Evolutionary conservation across 2,888 invertebrate genomes (phyloP), one percentile per base, ranked within the genome.

Genomic region (Meloe dianella): DNA sequence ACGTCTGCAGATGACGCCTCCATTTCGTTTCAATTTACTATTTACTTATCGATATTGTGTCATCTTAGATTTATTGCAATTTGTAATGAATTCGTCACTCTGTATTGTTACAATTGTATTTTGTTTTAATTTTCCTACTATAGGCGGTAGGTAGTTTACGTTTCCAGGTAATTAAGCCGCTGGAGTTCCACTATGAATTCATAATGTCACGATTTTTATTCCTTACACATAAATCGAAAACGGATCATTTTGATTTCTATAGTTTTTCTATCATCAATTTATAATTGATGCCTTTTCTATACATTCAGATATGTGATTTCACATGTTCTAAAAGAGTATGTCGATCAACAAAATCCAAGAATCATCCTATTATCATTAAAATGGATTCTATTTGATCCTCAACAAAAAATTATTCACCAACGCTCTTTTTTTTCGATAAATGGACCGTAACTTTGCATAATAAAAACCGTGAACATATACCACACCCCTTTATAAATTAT

Each of bases 1-100:
- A 78, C 67, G 78, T 77, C 76, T 78, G 77, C 78, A 78, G 77
- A 79, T 79, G 78, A 77, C 77, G 78, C 75, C 73, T 68, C 67
- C 68, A 66, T 73, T 74, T 68, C 68, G 70, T 67, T 66, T 67
- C 69, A 64, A 57, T 62, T 66, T 67, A 66, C 66, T 64, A 1
- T 5, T 9, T 30, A 41, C 47, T 51, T 68, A 66, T 66, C 38
- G 66, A 66, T 64, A 66, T 69, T 66, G 60, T 66, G 66, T 66
- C 69, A 64, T 66, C 66, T 58, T 30, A 65, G 67, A 69, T 69
- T 67, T 69, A 69, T 69, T 60, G 62, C 64, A 64, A 64, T 61
- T 64, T 57, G 41, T 60, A 69, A 69, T 68, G 57, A 63, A 68
- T 65, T 58, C 22, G 57, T 68, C 14, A 35, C 8, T 10, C 6